Evolutionary conservation across 64 coral and sea anemone genomes (phyloP), one percentile per base, ranked within the genome.

Genomic region (Astreopora myriophthalma): DNA sequence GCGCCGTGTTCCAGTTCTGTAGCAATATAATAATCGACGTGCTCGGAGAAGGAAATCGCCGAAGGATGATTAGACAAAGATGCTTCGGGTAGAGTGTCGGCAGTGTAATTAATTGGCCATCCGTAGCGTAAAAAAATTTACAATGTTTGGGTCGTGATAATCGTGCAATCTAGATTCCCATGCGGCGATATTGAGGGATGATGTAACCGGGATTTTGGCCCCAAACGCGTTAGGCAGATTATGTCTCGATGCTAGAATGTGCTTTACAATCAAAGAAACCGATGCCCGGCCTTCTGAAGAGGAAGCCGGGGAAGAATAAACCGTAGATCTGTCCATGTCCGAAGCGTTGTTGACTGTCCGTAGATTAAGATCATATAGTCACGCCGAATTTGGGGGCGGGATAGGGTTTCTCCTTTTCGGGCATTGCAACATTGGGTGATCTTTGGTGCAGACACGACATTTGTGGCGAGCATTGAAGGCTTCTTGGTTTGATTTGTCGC

Each of bases 391-490:
- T 39, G 30, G 16, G 4, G n/a, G 1, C 14, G 83, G 32, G 42
- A 52, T 86, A 4, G 83, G 33, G 33, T 69, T 86, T 44, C 37
- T 62, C 16, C 63, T 10, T 23, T 70, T 86, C 4, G 83, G 83
- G 36, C 83, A 86, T 23, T 86, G 19, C 11, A 86, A n/a, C 83
- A 86, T 86, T 1, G 83, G 83, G 19, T 86, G 83, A 22, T 37
- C 32, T 12, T 63, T 69, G 8, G 83, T 23, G 37, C 83, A 86
- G 2, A 86, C 83, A 1, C 83, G 10, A 16, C 83, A 86, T 2
- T 69, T 29, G 83, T 86, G 83, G 3, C 44, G 11, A 16, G 32
- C 62, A 27, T 69, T 69, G 34, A 71, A 69, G 5, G 30, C 27
- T 14, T 35, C 30, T 31, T 1, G 23, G 13, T 31, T 34, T 6